Base-by-base conservation (phyloP, 2,888 invertebrate genomes). In the Phragmatobia fuliginosa region DNA sequence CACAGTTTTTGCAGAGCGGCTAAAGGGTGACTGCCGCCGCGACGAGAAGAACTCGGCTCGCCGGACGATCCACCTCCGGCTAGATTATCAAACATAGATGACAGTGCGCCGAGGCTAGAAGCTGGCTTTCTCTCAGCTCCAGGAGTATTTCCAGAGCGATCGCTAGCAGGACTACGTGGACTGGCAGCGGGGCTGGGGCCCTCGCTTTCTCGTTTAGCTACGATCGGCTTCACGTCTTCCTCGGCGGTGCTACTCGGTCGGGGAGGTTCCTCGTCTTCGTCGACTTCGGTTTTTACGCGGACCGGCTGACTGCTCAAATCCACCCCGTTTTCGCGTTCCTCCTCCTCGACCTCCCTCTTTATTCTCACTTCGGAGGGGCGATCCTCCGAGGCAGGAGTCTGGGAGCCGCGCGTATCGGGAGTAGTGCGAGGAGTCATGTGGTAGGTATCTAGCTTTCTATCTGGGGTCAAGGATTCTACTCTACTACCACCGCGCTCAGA, bases 1-100 rank as follows among this genome's bases (percentile, higher is more conserved):
- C 99, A 98, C 36, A 99, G 96, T 91, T 99, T 99, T 89, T 99
- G 99, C 68, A 99, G 94, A 2, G 99, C 99, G 31, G 99, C 99
- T 82, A 99, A 92, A 10, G 99, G 99, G 92, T 99, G 99, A 83
- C 98, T 97, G 73, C 97, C 97, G 18, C 96, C 95, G 81, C 97
- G 96, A 60, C 97, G 96, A 2, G 96, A 96, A 8, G 96, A 95
- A 71, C 96, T 93, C 18, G 96, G 96, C 67, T 95, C 93, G 70
- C 84, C 86, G 5, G 90, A 88, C 10, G 92, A 88, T 4, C 91
- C 92, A 0, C 93, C 94, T 16, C 97, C 96, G 45, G 97, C 97
- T 66, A 98, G 92, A 87, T 96, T 98, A 89, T 98, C 98, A 86
- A 98, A 98, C 98, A 98, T 98, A 31, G 98, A 98, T 31, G 98